phyloP scores from a whole-genome alignment of 2,888 invertebrate genomes.

The Phasia obesa region DNA sequence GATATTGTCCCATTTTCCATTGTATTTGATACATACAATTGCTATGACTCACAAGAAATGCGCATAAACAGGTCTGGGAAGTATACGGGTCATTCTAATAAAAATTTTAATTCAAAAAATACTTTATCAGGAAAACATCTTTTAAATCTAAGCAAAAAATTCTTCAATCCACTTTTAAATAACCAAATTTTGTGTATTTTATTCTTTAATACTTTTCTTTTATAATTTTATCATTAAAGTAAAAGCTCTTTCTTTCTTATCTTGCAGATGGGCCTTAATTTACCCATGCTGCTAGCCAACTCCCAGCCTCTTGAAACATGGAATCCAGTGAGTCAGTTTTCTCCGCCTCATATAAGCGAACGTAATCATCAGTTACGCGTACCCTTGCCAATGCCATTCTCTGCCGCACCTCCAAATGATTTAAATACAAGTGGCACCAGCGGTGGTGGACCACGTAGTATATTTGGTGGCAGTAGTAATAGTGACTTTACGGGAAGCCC shows the following conservation, averaged over 20 bases:
- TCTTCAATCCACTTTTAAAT: too few species aligned
- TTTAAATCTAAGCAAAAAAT: too few species aligned
- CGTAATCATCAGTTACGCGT: constrained; percentile 76
- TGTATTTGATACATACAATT: too few species aligned
- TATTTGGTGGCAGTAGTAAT: constrained; percentile 78
- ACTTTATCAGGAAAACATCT: too few species aligned
- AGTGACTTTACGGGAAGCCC: constrained; percentile 79
- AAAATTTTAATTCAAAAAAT: too few species aligned
- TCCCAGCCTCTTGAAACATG: constrained; percentile 78
- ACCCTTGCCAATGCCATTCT: constrained; percentile 77
- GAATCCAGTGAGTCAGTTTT: constrained; percentile 79
- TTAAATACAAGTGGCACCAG: constrained; percentile 60
- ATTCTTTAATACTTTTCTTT: too few species aligned
- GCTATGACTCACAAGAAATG: too few species aligned
- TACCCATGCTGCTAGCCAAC: constrained; percentile 80
- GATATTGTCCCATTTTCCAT: too few species aligned
- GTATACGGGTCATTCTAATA: too few species aligned
- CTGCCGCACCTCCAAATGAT: constrained; percentile 68
- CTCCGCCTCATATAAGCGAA: constrained; percentile 77
- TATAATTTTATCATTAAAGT: too few species aligned
- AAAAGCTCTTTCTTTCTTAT: constrained; percentile 18
- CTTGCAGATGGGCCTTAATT: constrained; percentile 79
- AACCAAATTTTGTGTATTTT: too few species aligned
- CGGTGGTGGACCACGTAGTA: constrained; percentile 69
- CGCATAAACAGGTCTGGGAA: too few species aligned